Base-by-base conservation (phyloP, 2,113 vertebrate genomes). In the Xenopus borealis region DNA sequence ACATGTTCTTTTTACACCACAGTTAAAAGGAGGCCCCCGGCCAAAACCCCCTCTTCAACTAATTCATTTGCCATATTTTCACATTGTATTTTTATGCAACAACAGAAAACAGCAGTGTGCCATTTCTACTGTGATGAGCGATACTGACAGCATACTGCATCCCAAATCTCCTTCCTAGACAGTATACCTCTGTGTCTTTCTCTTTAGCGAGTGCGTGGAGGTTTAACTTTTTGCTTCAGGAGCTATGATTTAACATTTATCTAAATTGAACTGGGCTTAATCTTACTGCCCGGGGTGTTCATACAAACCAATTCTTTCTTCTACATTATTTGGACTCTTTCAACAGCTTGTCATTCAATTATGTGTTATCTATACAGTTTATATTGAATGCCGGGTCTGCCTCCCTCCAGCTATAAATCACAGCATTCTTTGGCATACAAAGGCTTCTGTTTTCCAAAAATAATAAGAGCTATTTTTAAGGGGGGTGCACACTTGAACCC, bases 201-300 rank as follows among this genome's bases (percentile, higher is more conserved):
- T 62, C 23, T 62, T 75, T 75, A 69, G 66, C 23, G 40, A 67
- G 57, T 75, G 58, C 44, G 45, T 75, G 69, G 62, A 75, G 66
- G 66, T 75, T 75, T 75, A 59, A 61, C 55, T 67, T 67, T 75
- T 68, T 62, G 72, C 72, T 75, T 53, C 20, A 44, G 65, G 72
- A 69, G 30, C 57, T 20, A 61, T 14, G 12, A 8, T 75, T 75
- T 69, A 75, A 68, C 55, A 69, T 75, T 75, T 62, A 75, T 75
- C 72, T 75, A 75, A 75, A 68, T 67, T 75, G 65, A 75, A 75
- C 72, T 75, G 72, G 44, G 72, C 57, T 75, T 69, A 69, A 23
- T 62, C 44, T 68, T 69, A 13, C 62, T 40, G 72, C 72, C 66
- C 1, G 58, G 40, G 72, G 72, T 66, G 17, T 18, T 19, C 57